Evolutionary conservation across 2,888 invertebrate species (phyloP).

Genomic region (Lycaena phlaeas): DNA sequence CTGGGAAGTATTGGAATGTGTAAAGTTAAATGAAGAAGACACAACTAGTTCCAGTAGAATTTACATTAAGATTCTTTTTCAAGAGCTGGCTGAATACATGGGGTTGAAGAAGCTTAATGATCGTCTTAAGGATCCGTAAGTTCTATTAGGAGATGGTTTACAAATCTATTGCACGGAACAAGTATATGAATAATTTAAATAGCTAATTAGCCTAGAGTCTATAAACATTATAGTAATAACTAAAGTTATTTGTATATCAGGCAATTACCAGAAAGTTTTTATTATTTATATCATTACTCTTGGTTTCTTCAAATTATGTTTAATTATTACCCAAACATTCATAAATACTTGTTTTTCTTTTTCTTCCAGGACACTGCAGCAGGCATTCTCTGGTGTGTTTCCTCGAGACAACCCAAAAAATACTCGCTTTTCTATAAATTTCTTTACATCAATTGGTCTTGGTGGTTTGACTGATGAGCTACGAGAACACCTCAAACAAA

Average conservation of each 20-base stretch:
- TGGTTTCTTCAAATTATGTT: no score
- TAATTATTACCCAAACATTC: no score
- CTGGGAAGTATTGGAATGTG: conserved; percentile 93
- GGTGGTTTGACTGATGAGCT: conserved; percentile 96
- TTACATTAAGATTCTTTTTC: conserved; percentile 97
- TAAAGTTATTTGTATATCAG: no score
- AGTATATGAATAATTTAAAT: no score
- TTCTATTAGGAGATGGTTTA: conserved; percentile 28
- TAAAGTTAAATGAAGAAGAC: conserved; percentile 95
- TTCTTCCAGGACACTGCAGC: conserved; percentile 84
- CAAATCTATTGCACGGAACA: not conserved
- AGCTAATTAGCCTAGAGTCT: no score
- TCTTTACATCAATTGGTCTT: conserved; percentile 96
- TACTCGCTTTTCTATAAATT: conserved; percentile 97
- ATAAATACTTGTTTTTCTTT: not conserved
- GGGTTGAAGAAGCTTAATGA: conserved; percentile 93
- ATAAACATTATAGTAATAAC: no score
- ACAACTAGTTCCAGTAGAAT: conserved; percentile 98
- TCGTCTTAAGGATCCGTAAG: conserved; percentile 91
- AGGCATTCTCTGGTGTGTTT: conserved; percentile 92
- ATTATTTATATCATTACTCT: no score
- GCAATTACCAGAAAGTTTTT: no score
- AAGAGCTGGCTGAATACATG: conserved; percentile 97
- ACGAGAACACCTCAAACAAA: conserved; percentile 87
- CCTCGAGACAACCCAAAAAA: conserved; percentile 97